phyloP scores from a whole-genome alignment of 2,113 vertebrate genomes.

The Tretioscincus oriximinensis region DNA sequence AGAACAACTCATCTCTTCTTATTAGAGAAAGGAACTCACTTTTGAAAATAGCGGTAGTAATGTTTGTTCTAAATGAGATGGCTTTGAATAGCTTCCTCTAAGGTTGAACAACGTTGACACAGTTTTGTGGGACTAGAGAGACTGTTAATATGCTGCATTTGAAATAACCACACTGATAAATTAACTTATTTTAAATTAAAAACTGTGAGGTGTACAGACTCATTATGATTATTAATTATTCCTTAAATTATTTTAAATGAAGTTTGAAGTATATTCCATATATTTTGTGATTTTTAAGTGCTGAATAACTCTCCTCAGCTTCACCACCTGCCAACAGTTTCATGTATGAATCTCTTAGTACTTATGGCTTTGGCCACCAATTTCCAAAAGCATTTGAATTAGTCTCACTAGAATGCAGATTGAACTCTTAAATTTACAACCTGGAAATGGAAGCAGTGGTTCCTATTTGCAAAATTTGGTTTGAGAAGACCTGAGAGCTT shows the following conservation, averaged over 20 bases:
- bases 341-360: slow-evolving; percentile 28
- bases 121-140: slow-evolving; percentile 25
- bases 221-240: slow-evolving; percentile 41
- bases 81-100: not conserved
- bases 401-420: slow-evolving; percentile 2
- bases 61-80: slow-evolving; percentile 12
- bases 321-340: not conserved
- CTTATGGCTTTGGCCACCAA: slow-evolving; percentile 25
- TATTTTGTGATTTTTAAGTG: not conserved
- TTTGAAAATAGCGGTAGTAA: slow-evolving; percentile 5
- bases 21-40: slow-evolving; percentile 43
- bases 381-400: not conserved
- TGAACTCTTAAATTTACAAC: not conserved
- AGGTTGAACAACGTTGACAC: slow-evolving; percentile 29
- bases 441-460: not conserved
- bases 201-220: slow-evolving; percentile 19
- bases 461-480: not conserved
- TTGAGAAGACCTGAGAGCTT: not conserved
- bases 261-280: slow-evolving; percentile 18
- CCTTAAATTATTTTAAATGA: slow-evolving; percentile 21
- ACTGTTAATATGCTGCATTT: slow-evolving; percentile 33
- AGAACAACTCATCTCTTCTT: not conserved
- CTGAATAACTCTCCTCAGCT: too few species aligned
- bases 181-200: slow-evolving; percentile 50
- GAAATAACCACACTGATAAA: slow-evolving; percentile 40